These are phyloP conservation scores for Eristalis pertinax DNA, from an alignment of 2,888 invertebrate species.

Conservation along the genomic window DNA sequence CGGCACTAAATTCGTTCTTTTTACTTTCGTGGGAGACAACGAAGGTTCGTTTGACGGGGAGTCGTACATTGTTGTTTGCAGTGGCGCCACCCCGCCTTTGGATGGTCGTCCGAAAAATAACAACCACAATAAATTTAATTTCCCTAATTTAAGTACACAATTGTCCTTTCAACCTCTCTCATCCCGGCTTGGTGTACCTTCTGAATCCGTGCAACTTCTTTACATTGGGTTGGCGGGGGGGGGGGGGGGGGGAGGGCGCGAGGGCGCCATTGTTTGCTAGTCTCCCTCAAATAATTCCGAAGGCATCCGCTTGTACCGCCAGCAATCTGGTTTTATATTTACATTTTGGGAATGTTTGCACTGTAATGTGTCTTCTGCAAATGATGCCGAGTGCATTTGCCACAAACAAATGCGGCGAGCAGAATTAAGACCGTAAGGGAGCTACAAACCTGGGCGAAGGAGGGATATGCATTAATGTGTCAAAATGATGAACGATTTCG, in stretches of 20 bases:
- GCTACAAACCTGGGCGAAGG: neutral
- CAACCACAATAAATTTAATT: slow-evolving; percentile 39
- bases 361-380: no score
- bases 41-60: neutral
- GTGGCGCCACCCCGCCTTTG: neutral
- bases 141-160: slow-evolving; percentile 36
- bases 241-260: no score
- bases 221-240: neutral
- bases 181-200: neutral
- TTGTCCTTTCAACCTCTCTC: slow-evolving; percentile 26
- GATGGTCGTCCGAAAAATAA: slow-evolving; percentile 3
- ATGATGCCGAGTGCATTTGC: no score
- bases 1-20: neutral
- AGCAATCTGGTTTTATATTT: neutral
- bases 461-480: no score
- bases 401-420: no score
- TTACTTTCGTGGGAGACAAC: neutral
- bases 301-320: neutral
- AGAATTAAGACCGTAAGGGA: no score
- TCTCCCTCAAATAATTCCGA: neutral
- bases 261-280: neutral
- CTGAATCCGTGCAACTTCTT: neutral
- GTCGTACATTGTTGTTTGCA: neutral
- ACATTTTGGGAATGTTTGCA: neutral
- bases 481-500: no score